A percentile compares a stretch with the other conserved stretches of the same genome.
These are phyloP conservation scores for Hirtodrosophila cameraria DNA, from an alignment of 2,888 invertebrate genomes.

Conservation along the genomic window DNA sequence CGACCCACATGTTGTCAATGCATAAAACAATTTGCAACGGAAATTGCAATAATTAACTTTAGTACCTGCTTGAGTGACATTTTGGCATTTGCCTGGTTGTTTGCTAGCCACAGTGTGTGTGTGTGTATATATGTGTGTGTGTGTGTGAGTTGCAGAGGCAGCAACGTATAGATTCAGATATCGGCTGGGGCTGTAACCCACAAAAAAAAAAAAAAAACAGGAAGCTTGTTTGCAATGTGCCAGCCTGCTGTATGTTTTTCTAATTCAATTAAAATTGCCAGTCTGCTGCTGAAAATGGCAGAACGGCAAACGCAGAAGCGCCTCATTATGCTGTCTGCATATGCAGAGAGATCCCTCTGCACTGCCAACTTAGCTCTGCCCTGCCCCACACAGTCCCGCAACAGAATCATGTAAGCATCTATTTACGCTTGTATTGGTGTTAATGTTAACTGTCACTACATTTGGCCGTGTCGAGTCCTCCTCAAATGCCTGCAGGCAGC, in stretches of 20 bases:
- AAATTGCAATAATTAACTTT: conserved; percentile 82
- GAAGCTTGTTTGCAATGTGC: conserved; percentile 27
- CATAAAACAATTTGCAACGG: conserved; percentile 81
- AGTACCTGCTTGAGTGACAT: conserved; percentile 81
- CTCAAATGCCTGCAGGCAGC: background rate
- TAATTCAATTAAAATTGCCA: conserved; percentile 79
- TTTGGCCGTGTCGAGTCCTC: conserved; percentile 30
- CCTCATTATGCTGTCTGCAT: conserved; percentile 63
- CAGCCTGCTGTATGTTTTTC: conserved; percentile 54
- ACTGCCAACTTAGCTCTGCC: background rate
- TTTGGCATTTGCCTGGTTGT: conserved; percentile 49
- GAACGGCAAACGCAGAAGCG: conserved; percentile 22
- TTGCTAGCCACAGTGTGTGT: conserved; percentile 12
- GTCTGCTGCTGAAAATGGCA: conserved; percentile 43
- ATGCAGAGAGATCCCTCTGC: conserved; percentile 32
- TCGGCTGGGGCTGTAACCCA: conserved; percentile 11
- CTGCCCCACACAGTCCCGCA: background rate
- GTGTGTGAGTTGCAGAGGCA: background rate
- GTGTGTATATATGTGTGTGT: conserved; percentile 9
- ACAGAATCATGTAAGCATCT: conserved; percentile 44
- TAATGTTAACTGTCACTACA: conserved; percentile 76
- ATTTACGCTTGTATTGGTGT: conserved; percentile 75
- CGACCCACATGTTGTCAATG: conserved; percentile 70
- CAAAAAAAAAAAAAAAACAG: too few relatives aligned
- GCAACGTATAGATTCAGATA: conserved; percentile 3